phyloP scores from a whole-genome alignment of 2,888 invertebrate genomes.

The Rhodophaea formosa region DNA sequence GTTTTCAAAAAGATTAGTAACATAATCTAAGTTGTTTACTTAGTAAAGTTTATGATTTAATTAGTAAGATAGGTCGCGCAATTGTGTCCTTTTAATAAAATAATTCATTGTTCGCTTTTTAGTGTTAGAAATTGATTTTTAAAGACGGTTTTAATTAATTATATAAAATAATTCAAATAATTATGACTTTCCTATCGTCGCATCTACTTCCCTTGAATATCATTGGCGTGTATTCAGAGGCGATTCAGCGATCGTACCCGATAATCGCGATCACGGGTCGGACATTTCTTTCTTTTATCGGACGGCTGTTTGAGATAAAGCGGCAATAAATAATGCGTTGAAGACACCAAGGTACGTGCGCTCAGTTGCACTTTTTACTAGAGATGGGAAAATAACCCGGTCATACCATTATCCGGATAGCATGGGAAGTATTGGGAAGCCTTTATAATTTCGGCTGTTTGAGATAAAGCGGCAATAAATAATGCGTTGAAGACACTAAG shows the following conservation, averaged over 20 bases:
- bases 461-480: constrained; percentile 77
- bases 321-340: constrained; percentile 72
- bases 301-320: constrained; percentile 72
- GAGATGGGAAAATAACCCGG: neutral
- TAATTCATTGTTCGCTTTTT: no score
- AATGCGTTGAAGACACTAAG: constrained; percentile 62
- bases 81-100: no score
- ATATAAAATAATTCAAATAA: no score
- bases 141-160: no score
- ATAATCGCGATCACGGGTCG: constrained; percentile 15
- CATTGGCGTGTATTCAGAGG: constrained; percentile 45
- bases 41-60: no score
- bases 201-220: constrained; percentile 23
- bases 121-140: no score
- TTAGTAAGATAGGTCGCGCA: no score
- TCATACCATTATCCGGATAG: neutral
- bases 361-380: constrained; percentile 54
- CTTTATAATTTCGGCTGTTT: no score
- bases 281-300: constrained; percentile 76
- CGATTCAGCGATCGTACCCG: constrained; percentile 70
- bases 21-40: no score
- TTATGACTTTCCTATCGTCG: no score
- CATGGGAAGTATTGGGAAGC: no score
- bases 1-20: no score
- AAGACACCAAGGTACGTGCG: constrained; percentile 66